phyloP scores from a whole-genome alignment of 2,888 invertebrate genomes.

The Acleris literana region DNA sequence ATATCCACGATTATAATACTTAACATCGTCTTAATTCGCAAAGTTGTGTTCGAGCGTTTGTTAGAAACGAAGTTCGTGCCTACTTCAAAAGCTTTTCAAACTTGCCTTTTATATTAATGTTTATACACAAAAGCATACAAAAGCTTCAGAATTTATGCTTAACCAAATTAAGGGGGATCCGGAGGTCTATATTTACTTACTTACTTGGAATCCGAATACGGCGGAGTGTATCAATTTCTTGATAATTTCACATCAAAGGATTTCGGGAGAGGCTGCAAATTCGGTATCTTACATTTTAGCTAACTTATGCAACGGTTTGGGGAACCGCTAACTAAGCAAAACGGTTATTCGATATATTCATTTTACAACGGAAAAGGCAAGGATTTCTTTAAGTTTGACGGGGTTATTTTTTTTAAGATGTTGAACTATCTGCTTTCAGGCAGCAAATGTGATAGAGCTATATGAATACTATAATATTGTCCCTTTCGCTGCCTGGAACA shows the following conservation, averaged over 20 bases:
- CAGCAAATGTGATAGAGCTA: too few relatives aligned
- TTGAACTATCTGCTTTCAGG: not conserved
- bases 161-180: constrained; percentile 27
- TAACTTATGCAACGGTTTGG: constrained; percentile 27
- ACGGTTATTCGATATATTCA: not conserved
- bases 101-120: constrained; percentile 23
- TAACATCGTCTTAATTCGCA: not conserved
- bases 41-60: not conserved
- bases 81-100: constrained; percentile 10
- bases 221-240: constrained; percentile 29
- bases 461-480: too few relatives aligned
- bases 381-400: not conserved
- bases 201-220: constrained; percentile 15
- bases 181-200: constrained; percentile 32
- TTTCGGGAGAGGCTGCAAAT: constrained; percentile 18
- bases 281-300: constrained; percentile 15
- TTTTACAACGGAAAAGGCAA: not conserved
- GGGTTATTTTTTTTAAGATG: not conserved
- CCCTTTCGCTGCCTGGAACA: too few relatives aligned
- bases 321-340: constrained; percentile 22
- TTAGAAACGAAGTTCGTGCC: constrained; percentile 12
- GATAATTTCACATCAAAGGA: constrained; percentile 35
- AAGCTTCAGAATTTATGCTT: constrained; percentile 23
- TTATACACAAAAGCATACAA: constrained; percentile 33
- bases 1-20: not conserved